Evolutionary conservation across 2,888 invertebrate species (phyloP).

Genomic region (Mythimna pallens): DNA sequence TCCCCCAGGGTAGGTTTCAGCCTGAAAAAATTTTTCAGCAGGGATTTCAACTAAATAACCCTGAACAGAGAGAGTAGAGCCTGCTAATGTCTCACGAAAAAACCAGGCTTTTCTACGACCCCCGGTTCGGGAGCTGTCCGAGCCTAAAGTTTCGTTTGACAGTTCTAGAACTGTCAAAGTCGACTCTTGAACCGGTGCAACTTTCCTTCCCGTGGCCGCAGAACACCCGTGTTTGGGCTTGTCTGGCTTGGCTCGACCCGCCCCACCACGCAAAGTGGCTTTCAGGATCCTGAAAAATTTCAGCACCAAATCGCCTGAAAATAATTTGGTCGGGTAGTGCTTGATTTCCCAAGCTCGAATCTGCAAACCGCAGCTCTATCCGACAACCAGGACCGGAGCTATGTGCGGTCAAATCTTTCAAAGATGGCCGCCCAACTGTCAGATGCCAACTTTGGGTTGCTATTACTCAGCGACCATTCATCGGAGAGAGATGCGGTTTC

Average conservation of each 20-base stretch:
- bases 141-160: not conserved
- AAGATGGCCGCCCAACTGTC: slow-evolving; percentile 19
- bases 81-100: no score
- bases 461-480: not conserved
- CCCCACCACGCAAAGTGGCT: not conserved
- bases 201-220: not conserved
- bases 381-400: not conserved
- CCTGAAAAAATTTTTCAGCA: not conserved
- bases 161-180: not conserved
- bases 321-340: no score
- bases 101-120: not conserved
- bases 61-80: no score
- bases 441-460: not conserved
- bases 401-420: not conserved
- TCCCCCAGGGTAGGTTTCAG: not conserved
- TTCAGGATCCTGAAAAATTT: not conserved
- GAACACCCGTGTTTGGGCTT: not conserved
- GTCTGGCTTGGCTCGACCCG: not conserved
- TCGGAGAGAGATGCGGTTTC: not conserved
- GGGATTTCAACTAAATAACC: no score
- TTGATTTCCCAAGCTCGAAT: no score
- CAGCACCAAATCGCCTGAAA: not conserved
- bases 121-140: not conserved
- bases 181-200: not conserved
- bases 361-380: not conserved